phyloP scores from a whole-genome alignment of 1,140 invertebrate genomes.

The Colletes gigas region DNA sequence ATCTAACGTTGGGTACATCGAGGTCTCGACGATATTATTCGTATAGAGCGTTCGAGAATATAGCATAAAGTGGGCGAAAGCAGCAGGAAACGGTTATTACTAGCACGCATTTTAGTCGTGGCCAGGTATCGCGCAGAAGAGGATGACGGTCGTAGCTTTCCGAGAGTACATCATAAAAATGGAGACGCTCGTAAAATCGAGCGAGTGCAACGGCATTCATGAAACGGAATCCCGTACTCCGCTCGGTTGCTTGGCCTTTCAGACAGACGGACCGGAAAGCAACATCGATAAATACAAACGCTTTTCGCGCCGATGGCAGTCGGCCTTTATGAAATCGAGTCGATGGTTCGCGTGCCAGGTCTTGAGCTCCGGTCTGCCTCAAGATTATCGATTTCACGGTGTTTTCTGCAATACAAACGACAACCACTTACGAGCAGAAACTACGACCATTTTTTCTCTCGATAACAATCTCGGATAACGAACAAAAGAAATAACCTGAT shows the following conservation, averaged over 20 bases:
- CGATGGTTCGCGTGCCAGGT: slow-evolving; percentile 36
- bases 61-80: slow-evolving; percentile 15
- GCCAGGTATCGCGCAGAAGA: slow-evolving; percentile 17
- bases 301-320: slow-evolving; percentile 18
- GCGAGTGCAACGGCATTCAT: slow-evolving; percentile 20
- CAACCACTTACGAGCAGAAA: not conserved
- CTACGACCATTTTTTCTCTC: too few relatives aligned
- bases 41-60: not conserved
- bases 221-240: slow-evolving; percentile 5
- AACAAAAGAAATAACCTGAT: too few relatives aligned
- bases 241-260: slow-evolving; percentile 8
- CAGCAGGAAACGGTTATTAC: slow-evolving; percentile 32
- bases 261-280: slow-evolving; percentile 9
- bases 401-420: slow-evolving; percentile 40
- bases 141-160: slow-evolving; percentile 37
- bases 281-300: slow-evolving; percentile 49
- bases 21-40: not conserved
- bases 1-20: not conserved
- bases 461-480: too few relatives aligned
- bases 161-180: slow-evolving; percentile 58
- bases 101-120: slow-evolving; percentile 33
- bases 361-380: not conserved
- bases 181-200: slow-evolving; percentile 61
- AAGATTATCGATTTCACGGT: slow-evolving; percentile 42
- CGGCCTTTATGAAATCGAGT: slow-evolving; percentile 30